Conservation (phyloP, 53 echinoderm and acorn worm species). For the Mesocentrotus franciscanus region DNA sequence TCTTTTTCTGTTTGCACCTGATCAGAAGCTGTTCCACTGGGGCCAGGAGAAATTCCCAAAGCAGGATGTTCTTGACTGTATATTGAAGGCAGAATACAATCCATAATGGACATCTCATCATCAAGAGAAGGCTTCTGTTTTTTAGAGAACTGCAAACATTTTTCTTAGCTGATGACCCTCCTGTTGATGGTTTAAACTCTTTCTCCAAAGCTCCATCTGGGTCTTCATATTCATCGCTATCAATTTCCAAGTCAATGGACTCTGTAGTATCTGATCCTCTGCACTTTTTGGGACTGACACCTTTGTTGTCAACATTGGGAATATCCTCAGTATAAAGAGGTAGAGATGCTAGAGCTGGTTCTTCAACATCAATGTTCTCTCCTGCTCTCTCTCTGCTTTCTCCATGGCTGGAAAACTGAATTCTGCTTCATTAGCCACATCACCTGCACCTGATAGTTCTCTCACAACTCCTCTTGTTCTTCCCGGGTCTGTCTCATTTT, state of each 20-base stretch:
- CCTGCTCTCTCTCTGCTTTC: not conserved
- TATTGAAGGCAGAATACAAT: slow-evolving; percentile 44
- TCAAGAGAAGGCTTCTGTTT: slow-evolving; percentile 26
- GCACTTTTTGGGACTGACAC: not conserved
- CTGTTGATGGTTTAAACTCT: not conserved
- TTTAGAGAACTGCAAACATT: not conserved
- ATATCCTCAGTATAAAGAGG: slow-evolving; percentile 57
- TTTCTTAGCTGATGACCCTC: not conserved
- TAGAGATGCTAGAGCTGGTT: not conserved
- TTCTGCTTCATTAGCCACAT: not conserved
- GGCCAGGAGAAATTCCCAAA: slow-evolving; percentile 3
- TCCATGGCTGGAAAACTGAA: not conserved
- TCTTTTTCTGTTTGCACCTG: not conserved
- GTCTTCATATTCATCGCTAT: slow-evolving; percentile 68
- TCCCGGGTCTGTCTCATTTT: not conserved
- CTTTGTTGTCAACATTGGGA: not conserved
- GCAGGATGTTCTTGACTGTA: slow-evolving; percentile 13
- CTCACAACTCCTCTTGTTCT: not conserved
- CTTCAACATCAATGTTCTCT: not conserved
- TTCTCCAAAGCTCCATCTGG: slow-evolving; percentile 8
- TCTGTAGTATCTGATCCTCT: slow-evolving; percentile 75
- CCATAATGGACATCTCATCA: slow-evolving; percentile 59
- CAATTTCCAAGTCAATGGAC: slow-evolving; percentile 81
- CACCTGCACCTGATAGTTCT: not conserved
- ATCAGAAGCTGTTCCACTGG: not conserved